Base-by-base conservation (phyloP, 2,113 vertebrate species). In the Neodon shergylaensis region DNA sequence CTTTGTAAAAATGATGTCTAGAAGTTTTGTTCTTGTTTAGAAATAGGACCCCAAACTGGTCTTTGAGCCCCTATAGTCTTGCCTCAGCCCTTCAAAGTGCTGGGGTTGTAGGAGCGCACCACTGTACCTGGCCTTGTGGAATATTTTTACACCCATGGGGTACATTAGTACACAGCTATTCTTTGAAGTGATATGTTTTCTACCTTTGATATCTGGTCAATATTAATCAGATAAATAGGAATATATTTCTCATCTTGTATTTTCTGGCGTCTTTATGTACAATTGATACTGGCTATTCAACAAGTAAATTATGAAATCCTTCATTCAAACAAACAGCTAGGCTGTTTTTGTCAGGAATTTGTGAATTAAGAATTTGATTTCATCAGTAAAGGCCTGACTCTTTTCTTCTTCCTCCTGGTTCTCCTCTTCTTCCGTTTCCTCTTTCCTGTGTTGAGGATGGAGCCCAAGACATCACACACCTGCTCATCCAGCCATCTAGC, bases 1-100 rank as follows among this genome's bases (percentile, higher is more conserved):
- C 83, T 95, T 86, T 89, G 47, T 76, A 94, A 83, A 94, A 77
- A 58, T 68, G 47, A 54, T 83, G 42, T 17, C 61, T 72, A 66
- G 24, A 52, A 39, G 66, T 68, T 76, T 58, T 74, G n/a, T 44
- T 74, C 1, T 42, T 74, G 21, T 54, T 73, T 17, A 28, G 39
- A 36, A 42, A 89, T 44, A 22, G 28, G 70, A 4, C 33, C 24
- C 33, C 49, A 58, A 42, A 73, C 36, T 88, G 70, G 14, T 16
- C 13, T 31, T 68, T 24, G 47, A 11, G 7, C 49, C 47, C 22
- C 22, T 8, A 22, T 33, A 16, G 9, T 73, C 28, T 42, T 61
- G 24, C 9, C 9, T 44, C 16, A 24, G 17, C 72, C n/a, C 16
- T 89, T 42, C 17, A 63, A 76, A 76, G 9, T 14, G 72, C 52